These are phyloP conservation scores for Morpho helenor DNA, from an alignment of 2,888 invertebrate genomes.

Conservation along the genomic window DNA sequence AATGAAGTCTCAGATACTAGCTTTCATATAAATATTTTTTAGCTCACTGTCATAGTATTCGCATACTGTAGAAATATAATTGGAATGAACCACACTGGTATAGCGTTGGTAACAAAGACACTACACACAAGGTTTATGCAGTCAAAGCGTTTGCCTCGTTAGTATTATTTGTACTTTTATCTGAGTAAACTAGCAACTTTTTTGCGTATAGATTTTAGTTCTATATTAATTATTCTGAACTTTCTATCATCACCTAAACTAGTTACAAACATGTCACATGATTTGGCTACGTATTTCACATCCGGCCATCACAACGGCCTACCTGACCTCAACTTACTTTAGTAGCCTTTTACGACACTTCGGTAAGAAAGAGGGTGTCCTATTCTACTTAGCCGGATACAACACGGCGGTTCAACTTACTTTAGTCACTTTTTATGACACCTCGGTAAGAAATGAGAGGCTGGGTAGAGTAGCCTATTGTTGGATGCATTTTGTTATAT, in stretches of 20 bases:
- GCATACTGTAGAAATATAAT: conserved; percentile 27
- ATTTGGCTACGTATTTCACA: too few relatives aligned
- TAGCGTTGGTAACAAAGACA: conserved; percentile 29
- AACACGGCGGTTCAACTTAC: too few relatives aligned
- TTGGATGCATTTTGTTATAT: too few relatives aligned
- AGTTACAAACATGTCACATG: too few relatives aligned
- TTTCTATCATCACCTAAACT: background rate
- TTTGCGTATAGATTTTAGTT: background rate
- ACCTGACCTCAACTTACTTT: too few relatives aligned
- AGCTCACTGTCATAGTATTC: conserved; percentile 7
- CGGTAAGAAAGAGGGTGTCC: too few relatives aligned
- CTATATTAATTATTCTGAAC: background rate
- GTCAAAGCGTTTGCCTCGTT: conserved; percentile 28
- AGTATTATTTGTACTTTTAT: conserved; percentile 20
- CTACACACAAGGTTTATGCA: conserved; percentile 26
- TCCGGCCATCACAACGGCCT: too few relatives aligned
- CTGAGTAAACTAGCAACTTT: conserved; percentile 5
- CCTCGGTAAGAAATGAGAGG: too few relatives aligned
- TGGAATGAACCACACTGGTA: conserved; percentile 30
- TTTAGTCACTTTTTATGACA: too few relatives aligned
- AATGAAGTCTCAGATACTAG: background rate
- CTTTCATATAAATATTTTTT: conserved; percentile 17
- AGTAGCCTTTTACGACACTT: too few relatives aligned
- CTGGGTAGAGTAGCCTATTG: too few relatives aligned
- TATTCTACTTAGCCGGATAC: too few relatives aligned